Evolutionary conservation across 1,140 invertebrate genomes (phyloP).

Genomic region (Portunus trituberculatus): DNA sequence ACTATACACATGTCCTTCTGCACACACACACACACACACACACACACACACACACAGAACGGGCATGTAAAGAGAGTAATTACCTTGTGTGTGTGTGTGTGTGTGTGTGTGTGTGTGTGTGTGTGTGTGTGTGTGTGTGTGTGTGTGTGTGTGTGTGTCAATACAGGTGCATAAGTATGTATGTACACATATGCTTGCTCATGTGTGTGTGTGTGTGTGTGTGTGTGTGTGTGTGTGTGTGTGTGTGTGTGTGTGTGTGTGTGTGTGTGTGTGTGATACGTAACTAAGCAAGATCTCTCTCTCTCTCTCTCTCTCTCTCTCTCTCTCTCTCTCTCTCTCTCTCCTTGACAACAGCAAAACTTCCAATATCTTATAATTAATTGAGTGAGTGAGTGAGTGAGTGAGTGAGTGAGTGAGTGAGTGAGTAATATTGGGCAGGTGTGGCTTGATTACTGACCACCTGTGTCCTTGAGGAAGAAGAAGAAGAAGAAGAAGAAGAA

Average conservation of each 20-base stretch:
- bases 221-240: too few species aligned
- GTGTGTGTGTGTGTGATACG: too few species aligned
- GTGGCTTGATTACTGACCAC: background rate
- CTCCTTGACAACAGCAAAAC: background rate
- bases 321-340: slow-evolving; percentile 11
- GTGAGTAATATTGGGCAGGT: background rate
- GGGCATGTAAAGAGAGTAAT: background rate
- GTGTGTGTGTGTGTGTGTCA: too few species aligned
- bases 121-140: too few species aligned
- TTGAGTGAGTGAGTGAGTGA: background rate
- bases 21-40: slow-evolving; percentile 57
- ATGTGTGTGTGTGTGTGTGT: too few species aligned
- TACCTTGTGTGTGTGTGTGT: background rate
- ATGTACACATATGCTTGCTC: too few species aligned
- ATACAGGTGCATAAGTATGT: too few species aligned
- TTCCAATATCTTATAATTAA: background rate
- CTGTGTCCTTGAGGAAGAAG: background rate
- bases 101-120: background rate
- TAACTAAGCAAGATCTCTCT: background rate
- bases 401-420: background rate
- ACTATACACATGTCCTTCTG: background rate
- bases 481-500: background rate
- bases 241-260: too few species aligned
- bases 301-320: background rate
- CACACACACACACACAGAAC: background rate